Evolutionary conservation across 2,113 vertebrate species (phyloP), one percentile per base, ranked within the genome.

Genomic region (Cyanoliseus patagonus): DNA sequence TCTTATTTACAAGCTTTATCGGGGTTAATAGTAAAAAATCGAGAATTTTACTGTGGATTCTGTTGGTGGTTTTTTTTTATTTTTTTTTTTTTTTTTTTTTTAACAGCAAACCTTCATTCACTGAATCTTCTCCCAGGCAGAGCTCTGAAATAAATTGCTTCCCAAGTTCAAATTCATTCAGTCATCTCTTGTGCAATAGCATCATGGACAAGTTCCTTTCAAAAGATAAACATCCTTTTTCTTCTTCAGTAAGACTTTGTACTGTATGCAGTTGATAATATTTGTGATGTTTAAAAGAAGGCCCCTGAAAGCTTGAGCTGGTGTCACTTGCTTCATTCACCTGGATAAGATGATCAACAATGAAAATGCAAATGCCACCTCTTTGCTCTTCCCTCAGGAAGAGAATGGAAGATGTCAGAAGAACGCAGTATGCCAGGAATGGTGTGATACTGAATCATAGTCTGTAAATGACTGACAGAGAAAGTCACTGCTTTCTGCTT

Each of bases 141-240:
- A 76, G 10, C 14, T 83, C 72, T 76, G 59, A 94, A 92, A 35
- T 52, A 86, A 93, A 72, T 73, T 76, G 23, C 7, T 57, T 94
- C 35, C 47, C 55, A 44, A 94, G 47, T 67, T 68, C 31, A 33
- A 72, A 25, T 51, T 66, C 63, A 51, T 68, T 44, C 30, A 61
- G 23, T 80, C 52, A 64, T 30, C 39, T 46, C 14, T 31, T 33
- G 15, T 47, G 16, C 72, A 68, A 57, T 0, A 44, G 7, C 35
- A 80, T 30, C 17, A 61, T 11, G 15, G 52, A 42, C 39, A 67
- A 80, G 7, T 69, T 80, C 24, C 44, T 92, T 88, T 51, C 59
- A 66, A 64, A 88, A 23, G n/a, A 47, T 51, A n/a, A 49, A 69
- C 15, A 51, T 30, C 1, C 10, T 24, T 80, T 63, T 61, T 46